Percentiles rank a stretch among this genome's conserved stretches.
These are phyloP conservation scores for Etheostoma nigrum DNA, from an alignment of 2,797 vertebrate genomes.

Conservation along the genomic window DNA sequence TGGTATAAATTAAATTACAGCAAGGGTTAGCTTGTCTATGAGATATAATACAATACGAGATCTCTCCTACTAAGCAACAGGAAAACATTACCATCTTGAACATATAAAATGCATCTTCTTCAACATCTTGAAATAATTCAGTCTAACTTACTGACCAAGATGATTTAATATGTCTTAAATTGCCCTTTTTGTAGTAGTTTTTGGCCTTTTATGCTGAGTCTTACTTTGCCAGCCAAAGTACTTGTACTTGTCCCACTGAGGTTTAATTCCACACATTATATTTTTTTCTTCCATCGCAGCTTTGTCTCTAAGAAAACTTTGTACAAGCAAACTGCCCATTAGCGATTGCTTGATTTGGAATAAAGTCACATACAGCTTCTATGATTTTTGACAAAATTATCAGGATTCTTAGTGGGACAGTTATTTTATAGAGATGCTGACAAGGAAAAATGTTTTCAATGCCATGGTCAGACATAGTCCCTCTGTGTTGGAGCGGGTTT, in stretches of 20 bases:
- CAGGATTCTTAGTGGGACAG: constrained; percentile 41
- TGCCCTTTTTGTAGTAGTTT: constrained; percentile 31
- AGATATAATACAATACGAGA: not conserved
- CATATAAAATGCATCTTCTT: not conserved
- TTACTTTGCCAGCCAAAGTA: constrained; percentile 7
- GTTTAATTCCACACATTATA: constrained; percentile 25
- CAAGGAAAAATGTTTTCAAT: constrained; percentile 69
- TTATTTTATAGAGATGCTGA: constrained; percentile 62
- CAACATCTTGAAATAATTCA: not conserved
- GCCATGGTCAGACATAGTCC: constrained; percentile 62
- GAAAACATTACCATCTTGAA: not conserved
- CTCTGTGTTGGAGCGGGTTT: constrained; percentile 68
- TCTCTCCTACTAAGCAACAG: not conserved
- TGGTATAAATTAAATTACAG: not conserved
- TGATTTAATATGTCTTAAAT: constrained; percentile 9
- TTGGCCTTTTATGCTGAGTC: constrained; percentile 4
- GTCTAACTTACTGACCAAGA: constrained; percentile 2
- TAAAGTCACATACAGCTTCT: constrained; percentile 28
- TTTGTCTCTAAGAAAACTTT: constrained; percentile 33
- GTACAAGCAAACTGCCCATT: constrained; percentile 30
- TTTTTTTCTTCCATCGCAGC: constrained; percentile 23
- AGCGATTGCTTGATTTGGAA: constrained; percentile 38
- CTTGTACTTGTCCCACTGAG: not conserved
- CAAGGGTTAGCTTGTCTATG: not conserved
- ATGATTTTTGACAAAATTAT: constrained; percentile 45